Percentiles rank a stretch among this genome's conserved stretches.
These are phyloP conservation scores for Phylloscopus trochilus DNA, from an alignment of 2,113 vertebrate species.

Conservation along the genomic window DNA sequence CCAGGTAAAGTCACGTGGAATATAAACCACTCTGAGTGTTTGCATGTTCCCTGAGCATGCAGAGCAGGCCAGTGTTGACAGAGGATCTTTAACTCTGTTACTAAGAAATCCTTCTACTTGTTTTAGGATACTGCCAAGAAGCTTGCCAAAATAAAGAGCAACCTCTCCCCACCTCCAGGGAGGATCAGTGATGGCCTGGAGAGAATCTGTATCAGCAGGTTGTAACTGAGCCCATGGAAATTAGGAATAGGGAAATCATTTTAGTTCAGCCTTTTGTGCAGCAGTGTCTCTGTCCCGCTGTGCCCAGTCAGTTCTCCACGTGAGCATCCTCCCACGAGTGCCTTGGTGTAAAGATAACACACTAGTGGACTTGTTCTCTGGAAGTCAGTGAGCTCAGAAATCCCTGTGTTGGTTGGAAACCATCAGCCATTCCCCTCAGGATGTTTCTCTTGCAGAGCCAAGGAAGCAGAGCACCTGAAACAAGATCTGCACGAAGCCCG, in stretches of 20 bases:
- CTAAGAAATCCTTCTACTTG: not conserved
- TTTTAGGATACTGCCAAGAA: not conserved
- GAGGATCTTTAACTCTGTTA: not conserved
- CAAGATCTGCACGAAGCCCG: constrained; percentile 89
- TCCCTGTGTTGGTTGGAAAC: not conserved
- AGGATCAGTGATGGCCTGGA: not conserved
- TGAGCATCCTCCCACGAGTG: not conserved
- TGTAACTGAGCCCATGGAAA: not conserved
- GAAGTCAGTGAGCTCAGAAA: not conserved
- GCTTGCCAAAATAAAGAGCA: constrained; percentile 19
- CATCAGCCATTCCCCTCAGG: not conserved
- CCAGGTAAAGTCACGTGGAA: not conserved
- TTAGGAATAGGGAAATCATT: not conserved
- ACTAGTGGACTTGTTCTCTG: not conserved
- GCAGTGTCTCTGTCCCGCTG: not conserved
- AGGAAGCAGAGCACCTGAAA: constrained; percentile 90
- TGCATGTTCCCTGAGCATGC: not conserved
- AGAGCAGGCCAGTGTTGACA: not conserved
- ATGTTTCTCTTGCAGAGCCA: constrained; percentile 72
- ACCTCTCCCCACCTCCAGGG: not conserved
- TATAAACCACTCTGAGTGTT: not conserved
- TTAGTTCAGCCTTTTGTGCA: not conserved
- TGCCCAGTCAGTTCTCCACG: not conserved
- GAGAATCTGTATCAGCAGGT: not conserved
- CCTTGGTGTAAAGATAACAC: not conserved